These are phyloP conservation scores for Rosalia funebris DNA, from an alignment of 2,888 invertebrate genomes.

Conservation along the genomic window DNA sequence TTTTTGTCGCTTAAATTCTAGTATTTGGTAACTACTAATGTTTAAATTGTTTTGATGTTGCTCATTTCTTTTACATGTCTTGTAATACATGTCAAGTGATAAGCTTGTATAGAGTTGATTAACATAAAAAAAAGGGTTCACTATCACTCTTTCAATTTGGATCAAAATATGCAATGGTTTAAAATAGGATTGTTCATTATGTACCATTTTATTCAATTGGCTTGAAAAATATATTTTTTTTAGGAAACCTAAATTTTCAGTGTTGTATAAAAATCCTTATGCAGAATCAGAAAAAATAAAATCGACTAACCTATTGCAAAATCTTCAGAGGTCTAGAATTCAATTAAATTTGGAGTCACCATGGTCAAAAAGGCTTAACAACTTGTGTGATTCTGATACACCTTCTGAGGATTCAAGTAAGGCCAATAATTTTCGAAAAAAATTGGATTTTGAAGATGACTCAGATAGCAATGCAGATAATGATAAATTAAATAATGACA, in stretches of 20 bases:
- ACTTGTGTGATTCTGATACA: conserved; percentile 54
- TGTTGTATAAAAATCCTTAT: conserved; percentile 48
- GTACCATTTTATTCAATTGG: too few species aligned
- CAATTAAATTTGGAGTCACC: conserved; percentile 47
- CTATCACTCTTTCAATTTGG: too few species aligned
- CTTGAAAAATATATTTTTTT: too few species aligned
- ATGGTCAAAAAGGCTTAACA: conserved; percentile 45
- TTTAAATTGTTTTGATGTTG: too few species aligned
- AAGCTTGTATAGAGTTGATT: too few species aligned
- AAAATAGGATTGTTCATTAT: too few species aligned
- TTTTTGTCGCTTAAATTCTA: too few species aligned
- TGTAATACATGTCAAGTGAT: too few species aligned
- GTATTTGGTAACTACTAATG: too few species aligned
- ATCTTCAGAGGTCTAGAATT: conserved; percentile 44
- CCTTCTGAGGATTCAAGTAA: conserved; percentile 30
- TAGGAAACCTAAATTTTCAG: conserved; percentile 45
- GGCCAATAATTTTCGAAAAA: conserved; percentile 25
- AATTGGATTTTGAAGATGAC: conserved; percentile 45
- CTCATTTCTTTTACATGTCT: too few species aligned
- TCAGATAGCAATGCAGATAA: conserved; percentile 30
- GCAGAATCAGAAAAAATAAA: conserved; percentile 29
- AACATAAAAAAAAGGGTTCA: too few species aligned
- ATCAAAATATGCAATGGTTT: too few species aligned
- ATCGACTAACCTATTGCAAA: conserved; percentile 43
- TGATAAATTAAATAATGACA: conserved; percentile 3